phyloP scores from a whole-genome alignment of 1,140 invertebrate species.

The Panagrolaimus sp. region DNA sequence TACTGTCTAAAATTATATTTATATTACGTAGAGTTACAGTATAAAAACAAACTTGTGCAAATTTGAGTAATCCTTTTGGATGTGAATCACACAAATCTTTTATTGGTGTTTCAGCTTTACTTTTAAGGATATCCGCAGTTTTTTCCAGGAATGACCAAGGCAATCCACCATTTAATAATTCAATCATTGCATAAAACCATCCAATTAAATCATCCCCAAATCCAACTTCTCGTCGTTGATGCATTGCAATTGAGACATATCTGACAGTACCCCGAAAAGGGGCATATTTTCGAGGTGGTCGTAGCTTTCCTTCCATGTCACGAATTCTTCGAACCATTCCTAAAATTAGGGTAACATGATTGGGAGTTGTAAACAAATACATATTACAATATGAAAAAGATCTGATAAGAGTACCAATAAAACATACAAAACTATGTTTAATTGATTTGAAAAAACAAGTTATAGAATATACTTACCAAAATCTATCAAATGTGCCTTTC shows the following conservation, averaged over 20 bases:
- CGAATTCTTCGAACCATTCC: slow-evolving; percentile 12
- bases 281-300: neutral
- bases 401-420: neutral
- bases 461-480: neutral
- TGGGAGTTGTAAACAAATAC: neutral
- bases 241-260: slow-evolving; percentile 4
- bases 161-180: neutral
- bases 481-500: slow-evolving; percentile 10
- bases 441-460: no score
- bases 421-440: neutral
- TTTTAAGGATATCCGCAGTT: slow-evolving; percentile 6
- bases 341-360: neutral
- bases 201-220: slow-evolving; percentile 2
- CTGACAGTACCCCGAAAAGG: slow-evolving; percentile 1
- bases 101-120: neutral
- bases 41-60: neutral
- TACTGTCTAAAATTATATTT: no score
- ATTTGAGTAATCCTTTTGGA: slow-evolving; percentile 7
- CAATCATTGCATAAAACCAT: slow-evolving; percentile 13
- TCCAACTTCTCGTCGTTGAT: slow-evolving; percentile 2
- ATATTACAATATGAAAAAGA: neutral
- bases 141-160: slow-evolving; percentile 7
- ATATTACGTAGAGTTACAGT: neutral
- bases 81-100: slow-evolving; percentile 12
- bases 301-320: neutral